phyloP scores from a whole-genome alignment of 1,140 invertebrate genomes.

The Apis laboriosa region DNA sequence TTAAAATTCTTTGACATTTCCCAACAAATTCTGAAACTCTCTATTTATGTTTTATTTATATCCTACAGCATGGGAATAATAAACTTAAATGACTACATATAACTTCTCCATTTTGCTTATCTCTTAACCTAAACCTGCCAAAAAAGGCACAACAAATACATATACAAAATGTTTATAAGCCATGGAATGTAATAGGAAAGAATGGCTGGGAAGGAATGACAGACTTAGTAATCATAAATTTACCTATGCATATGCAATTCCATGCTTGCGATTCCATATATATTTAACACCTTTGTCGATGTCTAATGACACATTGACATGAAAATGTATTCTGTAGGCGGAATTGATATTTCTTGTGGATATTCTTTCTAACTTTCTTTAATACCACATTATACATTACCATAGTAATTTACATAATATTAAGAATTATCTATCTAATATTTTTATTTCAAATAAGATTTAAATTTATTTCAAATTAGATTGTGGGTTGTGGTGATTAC shows the following conservation, averaged over 20 bases:
- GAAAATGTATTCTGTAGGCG: neutral
- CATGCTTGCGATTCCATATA: slow-evolving; percentile 13
- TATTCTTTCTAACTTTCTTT: slow-evolving; percentile 1
- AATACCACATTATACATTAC: neutral
- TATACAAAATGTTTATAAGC: neutral
- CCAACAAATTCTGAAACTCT: neutral
- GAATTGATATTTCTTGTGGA: neutral
- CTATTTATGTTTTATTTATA: neutral
- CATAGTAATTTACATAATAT: slow-evolving; percentile 21
- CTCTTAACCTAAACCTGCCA: slow-evolving; percentile 1
- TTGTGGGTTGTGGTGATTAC: neutral
- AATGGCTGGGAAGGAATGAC: slow-evolving; percentile 32
- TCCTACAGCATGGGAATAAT: no score
- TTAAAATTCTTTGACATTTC: neutral
- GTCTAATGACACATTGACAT: slow-evolving; percentile 26
- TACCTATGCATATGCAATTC: slow-evolving; percentile 5
- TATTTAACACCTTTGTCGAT: slow-evolving; percentile 10
- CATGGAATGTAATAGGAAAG: neutral
- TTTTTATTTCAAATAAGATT: neutral
- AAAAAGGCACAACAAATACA: slow-evolving; percentile 18
- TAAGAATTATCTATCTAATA: neutral
- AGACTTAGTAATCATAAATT: slow-evolving; percentile 23
- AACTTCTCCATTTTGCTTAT: slow-evolving; percentile 3
- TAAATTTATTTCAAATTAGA: no score
- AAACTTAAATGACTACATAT: neutral